Conservation (phyloP, 2,888 invertebrate genomes). For the Hyposoter didymator region DNA sequence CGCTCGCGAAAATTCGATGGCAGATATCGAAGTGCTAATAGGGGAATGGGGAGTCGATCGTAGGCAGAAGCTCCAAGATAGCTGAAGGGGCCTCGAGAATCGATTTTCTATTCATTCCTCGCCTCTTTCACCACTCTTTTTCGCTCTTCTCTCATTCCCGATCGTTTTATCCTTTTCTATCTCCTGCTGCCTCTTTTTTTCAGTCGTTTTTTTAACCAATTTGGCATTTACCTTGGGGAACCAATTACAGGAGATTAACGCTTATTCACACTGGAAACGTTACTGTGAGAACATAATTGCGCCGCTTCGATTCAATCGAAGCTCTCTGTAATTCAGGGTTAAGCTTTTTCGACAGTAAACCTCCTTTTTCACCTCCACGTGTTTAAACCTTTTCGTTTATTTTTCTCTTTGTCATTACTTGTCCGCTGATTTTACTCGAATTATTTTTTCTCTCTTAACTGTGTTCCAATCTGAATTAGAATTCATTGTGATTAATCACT, state of each 20-base stretch:
- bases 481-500: conserved; percentile 9
- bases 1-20: conserved; percentile 65
- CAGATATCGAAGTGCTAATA: conserved; percentile 69
- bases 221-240: conserved; percentile 69
- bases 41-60: conserved; percentile 50
- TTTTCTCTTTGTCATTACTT: neutral
- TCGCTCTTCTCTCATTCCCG: conserved; percentile 49
- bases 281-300: conserved; percentile 66
- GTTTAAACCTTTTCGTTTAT: conserved; percentile 36
- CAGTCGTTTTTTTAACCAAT: conserved; percentile 52
- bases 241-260: conserved; percentile 69
- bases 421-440: conserved; percentile 6
- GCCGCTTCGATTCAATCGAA: conserved; percentile 67
- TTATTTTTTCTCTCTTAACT: conserved; percentile 14
- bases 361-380: conserved; percentile 42
- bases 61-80: conserved; percentile 57
- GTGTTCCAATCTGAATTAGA: neutral
- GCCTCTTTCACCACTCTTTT: conserved; percentile 45
- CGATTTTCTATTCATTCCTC: conserved; percentile 68
- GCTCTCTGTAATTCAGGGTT: conserved; percentile 65
- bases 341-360: conserved; percentile 57
- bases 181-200: conserved; percentile 29
- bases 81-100: conserved; percentile 62
- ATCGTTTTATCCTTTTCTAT: conserved; percentile 51
- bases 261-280: conserved; percentile 67